Evolutionary conservation across 53 echinoderm and acorn worm species (phyloP).

Genomic region (Astropecten irregularis): DNA sequence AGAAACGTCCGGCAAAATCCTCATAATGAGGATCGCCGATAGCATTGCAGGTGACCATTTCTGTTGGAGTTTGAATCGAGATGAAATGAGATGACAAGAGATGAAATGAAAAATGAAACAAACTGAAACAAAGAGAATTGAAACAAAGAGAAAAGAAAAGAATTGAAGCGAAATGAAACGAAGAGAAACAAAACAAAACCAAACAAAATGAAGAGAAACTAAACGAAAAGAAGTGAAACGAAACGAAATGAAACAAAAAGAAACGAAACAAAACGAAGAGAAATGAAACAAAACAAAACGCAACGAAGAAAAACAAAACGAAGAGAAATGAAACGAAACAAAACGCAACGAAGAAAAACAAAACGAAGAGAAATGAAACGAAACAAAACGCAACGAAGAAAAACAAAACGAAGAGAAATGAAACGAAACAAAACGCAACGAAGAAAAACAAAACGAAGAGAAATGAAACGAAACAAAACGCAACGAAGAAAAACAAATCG

Average conservation of each 20-base stretch:
- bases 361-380: too few relatives aligned
- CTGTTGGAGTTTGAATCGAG: not conserved
- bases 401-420: too few relatives aligned
- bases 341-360: too few relatives aligned
- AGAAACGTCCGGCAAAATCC: not conserved
- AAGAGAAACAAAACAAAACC: not conserved
- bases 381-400: too few relatives aligned
- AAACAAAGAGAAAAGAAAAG: not conserved
- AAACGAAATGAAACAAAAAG: not conserved
- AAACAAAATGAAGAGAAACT: not conserved
- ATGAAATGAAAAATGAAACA: not conserved
- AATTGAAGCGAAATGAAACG: not conserved
- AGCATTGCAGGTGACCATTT: constrained; percentile 9
- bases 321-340: not conserved
- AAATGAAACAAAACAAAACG: not conserved
- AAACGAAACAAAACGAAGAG: not conserved
- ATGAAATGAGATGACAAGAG: not conserved
- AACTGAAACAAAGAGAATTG: not conserved
- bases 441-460: too few relatives aligned
- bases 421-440: too few relatives aligned
- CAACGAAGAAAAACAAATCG: not conserved
- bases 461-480: too few relatives aligned
- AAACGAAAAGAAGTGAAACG: not conserved
- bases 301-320: not conserved
- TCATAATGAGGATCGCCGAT: constrained; percentile 22